Evolutionary conservation across 2,113 vertebrate genomes (phyloP).

Genomic region (Cinclus cinclus): DNA sequence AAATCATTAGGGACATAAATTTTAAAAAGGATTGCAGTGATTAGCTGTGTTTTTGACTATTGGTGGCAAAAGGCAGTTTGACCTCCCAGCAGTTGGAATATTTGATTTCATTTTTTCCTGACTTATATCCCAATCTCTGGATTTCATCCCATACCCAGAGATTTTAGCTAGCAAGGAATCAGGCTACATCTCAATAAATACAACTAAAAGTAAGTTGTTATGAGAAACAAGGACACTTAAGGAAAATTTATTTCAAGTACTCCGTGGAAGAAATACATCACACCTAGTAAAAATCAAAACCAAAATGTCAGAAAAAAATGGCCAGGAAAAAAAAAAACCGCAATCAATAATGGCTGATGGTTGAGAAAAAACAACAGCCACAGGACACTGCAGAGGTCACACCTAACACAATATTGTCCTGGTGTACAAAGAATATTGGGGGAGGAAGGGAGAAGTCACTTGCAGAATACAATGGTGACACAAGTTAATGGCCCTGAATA

Average conservation of each 20-base stretch:
- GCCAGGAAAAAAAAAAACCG: neutral
- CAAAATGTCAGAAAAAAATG: neutral
- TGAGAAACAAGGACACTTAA: neutral
- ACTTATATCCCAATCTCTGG: neutral
- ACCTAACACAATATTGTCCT: neutral
- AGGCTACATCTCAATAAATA: neutral
- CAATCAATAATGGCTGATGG: neutral
- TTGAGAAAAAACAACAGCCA: neutral
- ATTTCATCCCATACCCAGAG: neutral
- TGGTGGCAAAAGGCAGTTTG: neutral
- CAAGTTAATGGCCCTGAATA: conserved; percentile 34
- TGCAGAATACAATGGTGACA: conserved; percentile 2
- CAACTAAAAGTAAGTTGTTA: neutral
- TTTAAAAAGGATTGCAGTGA: neutral
- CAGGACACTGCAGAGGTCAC: neutral
- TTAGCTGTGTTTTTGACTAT: neutral
- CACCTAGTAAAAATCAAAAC: neutral
- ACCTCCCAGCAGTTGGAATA: neutral
- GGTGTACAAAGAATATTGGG: neutral
- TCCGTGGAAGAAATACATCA: neutral
- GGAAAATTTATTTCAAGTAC: neutral
- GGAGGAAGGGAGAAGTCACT: neutral
- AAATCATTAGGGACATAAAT: conserved; percentile 14
- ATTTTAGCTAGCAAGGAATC: neutral
- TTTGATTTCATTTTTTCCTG: neutral